phyloP scores from a whole-genome alignment of 2,888 invertebrate species.

The Erebia epiphron region DNA sequence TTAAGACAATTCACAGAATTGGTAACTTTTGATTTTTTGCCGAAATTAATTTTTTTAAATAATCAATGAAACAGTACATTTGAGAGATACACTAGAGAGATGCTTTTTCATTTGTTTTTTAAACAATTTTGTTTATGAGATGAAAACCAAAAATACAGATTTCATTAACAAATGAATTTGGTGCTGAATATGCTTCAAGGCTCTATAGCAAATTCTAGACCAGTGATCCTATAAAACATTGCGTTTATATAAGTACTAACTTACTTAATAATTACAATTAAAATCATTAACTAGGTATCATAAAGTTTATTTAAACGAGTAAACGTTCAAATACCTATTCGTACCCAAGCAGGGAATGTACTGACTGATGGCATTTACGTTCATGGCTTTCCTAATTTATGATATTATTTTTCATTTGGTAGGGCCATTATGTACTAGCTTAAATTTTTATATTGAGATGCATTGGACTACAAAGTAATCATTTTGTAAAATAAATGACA shows the following conservation, averaged over 20 bases:
- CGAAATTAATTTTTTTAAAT: background rate
- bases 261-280: background rate
- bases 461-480: background rate
- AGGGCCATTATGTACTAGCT: background rate
- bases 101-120: background rate
- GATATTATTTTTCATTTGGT: background rate
- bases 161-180: background rate
- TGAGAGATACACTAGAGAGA: background rate
- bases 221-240: background rate
- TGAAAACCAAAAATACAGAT: background rate
- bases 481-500: background rate
- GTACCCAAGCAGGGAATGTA: background rate
- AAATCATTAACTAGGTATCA: background rate
- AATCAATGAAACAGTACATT: background rate
- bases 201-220: background rate
- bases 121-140: background rate
- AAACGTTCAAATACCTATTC: background rate
- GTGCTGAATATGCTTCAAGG: background rate
- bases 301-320: background rate
- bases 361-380: background rate
- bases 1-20: conserved; percentile 42
- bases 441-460: background rate
- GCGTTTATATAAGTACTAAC: background rate
- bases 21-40: conserved; percentile 35
- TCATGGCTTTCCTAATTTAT: background rate